Evolutionary conservation across 2,888 invertebrate genomes (phyloP).

Genomic region (Taenaris catops): DNA sequence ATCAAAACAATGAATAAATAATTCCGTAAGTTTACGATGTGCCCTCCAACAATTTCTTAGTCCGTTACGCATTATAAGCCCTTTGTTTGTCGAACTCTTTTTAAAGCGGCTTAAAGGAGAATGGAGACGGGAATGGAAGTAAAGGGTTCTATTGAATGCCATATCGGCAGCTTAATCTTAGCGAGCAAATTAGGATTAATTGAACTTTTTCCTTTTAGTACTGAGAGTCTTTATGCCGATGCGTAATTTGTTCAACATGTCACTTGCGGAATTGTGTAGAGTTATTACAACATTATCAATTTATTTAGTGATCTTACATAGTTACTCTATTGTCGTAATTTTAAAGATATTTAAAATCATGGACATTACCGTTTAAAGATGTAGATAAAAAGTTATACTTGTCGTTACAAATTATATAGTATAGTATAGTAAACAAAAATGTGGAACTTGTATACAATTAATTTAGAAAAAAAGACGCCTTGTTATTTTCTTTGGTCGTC

Average conservation of each 20-base stretch:
- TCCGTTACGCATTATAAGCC: slow-evolving; percentile 67
- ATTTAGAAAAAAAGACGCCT: no score
- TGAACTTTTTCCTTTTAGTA: slow-evolving; percentile 69
- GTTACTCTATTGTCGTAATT: no score
- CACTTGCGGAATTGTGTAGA: slow-evolving; percentile 44
- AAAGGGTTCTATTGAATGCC: slow-evolving; percentile 70
- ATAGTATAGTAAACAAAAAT: no score
- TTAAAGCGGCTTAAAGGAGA: slow-evolving; percentile 70
- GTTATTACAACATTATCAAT: slow-evolving; percentile 37
- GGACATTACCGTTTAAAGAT: no score
- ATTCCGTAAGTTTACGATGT: slow-evolving; percentile 44
- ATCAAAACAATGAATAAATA: slow-evolving; percentile 21
- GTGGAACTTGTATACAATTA: no score
- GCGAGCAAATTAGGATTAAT: slow-evolving; percentile 78
- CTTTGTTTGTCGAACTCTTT: slow-evolving; percentile 71
- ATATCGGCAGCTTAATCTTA: slow-evolving; percentile 72
- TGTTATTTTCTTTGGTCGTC: no score
- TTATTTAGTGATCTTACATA: no score
- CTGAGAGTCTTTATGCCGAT: slow-evolving; percentile 57
- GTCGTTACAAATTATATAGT: no score
- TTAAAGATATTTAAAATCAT: no score
- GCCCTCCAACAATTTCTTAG: slow-evolving; percentile 53
- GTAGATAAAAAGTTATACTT: no score
- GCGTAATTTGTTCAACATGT: slow-evolving; percentile 63
- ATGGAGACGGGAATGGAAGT: slow-evolving; percentile 60